A percentile compares a stretch with the other conserved stretches of the same genome.
Conservation (phyloP, 2,797 vertebrate species). For the Sebastes variabilis region DNA sequence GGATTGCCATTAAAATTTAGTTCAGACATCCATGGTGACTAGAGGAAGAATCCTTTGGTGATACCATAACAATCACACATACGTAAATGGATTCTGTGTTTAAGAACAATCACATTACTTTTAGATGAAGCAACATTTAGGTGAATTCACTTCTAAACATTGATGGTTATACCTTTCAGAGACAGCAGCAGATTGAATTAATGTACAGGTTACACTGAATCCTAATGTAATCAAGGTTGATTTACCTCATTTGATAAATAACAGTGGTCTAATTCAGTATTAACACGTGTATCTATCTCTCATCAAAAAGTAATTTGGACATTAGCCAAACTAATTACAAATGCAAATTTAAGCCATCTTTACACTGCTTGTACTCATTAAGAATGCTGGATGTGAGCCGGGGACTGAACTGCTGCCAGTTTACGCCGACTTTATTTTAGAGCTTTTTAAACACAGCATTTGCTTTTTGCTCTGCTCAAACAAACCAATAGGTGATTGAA, state of each 20-base stretch:
- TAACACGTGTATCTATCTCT: neutral
- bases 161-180: neutral
- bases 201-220: neutral
- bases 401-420: conserved; percentile 20
- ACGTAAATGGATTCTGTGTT: neutral
- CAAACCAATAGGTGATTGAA: conserved; percentile 25
- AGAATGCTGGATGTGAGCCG: neutral
- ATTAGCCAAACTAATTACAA: neutral
- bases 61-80: no score
- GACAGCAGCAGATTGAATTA: neutral
- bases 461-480: conserved; percentile 1
- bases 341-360: neutral
- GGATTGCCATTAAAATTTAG: no score
- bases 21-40: no score
- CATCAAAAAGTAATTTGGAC: conserved; percentile 10
- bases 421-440: conserved; percentile 7
- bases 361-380: conserved; percentile 11
- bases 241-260: neutral
- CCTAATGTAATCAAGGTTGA: neutral
- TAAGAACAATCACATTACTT: neutral
- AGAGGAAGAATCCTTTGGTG: no score
- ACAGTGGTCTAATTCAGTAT: neutral
- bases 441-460: conserved; percentile 7
- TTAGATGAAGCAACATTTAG: neutral
- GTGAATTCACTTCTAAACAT: neutral